A percentile compares a stretch with the other conserved stretches of the same genome.
Conservation (phyloP, 2,888 invertebrate genomes). For the Drosophila macrospina region DNA sequence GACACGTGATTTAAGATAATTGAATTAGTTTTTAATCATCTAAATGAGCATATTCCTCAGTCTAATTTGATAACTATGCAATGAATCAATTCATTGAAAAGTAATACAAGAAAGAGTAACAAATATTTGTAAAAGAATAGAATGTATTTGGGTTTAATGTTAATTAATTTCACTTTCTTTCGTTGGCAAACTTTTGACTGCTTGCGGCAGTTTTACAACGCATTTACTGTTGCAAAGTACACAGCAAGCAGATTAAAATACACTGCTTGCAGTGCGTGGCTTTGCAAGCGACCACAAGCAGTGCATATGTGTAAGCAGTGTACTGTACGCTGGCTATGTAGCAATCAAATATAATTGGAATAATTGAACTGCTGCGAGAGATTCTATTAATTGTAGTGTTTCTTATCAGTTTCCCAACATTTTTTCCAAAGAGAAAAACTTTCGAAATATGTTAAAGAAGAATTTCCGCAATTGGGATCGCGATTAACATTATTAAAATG, state of each 20-base stretch:
- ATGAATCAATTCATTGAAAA: neutral
- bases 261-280: neutral
- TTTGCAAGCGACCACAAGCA: neutral
- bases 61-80: neutral
- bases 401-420: no score
- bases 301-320: neutral
- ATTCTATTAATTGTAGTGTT: neutral
- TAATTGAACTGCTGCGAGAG: neutral
- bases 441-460: no score
- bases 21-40: conserved; percentile 7
- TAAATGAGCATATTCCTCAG: neutral
- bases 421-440: no score
- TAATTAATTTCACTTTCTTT: no score
- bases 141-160: no score
- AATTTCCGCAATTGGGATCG: no score
- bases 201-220: no score
- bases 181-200: no score
- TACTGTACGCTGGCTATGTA: neutral
- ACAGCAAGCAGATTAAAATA: neutral
- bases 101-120: neutral
- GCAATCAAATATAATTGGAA: conserved; percentile 1
- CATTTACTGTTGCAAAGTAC: no score
- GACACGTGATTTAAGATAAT: conserved; percentile 5
- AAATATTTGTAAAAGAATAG: neutral
- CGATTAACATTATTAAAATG: no score